Evolutionary conservation across 1,140 invertebrate genomes (phyloP).

Genomic region (Trachymyrmex septentrionalis): DNA sequence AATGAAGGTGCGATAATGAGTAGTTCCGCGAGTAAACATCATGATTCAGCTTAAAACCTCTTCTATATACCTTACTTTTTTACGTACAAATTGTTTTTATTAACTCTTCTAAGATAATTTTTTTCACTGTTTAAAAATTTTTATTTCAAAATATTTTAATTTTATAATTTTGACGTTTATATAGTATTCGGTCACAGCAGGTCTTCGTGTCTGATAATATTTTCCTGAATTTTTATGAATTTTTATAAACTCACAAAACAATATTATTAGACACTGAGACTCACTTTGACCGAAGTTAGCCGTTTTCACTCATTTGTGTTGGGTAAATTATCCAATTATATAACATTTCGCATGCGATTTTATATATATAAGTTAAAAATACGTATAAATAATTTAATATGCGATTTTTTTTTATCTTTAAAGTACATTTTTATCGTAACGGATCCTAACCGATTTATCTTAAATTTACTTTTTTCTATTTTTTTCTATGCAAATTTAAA

Average conservation of each 20-base stretch:
- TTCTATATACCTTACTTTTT: neutral
- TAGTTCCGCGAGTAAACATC: neutral
- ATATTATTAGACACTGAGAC: too few relatives aligned
- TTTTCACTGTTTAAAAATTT: constrained; percentile 7
- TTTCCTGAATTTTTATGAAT: too few relatives aligned
- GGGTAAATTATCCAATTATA: too few relatives aligned
- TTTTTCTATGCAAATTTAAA: neutral
- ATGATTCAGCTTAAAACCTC: neutral
- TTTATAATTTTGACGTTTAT: neutral
- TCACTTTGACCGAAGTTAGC: too few relatives aligned
- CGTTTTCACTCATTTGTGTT: too few relatives aligned
- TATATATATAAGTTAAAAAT: neutral
- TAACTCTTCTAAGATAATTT: neutral
- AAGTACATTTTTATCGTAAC: neutral
- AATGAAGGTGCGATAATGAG: constrained; percentile 29
- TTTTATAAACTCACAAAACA: too few relatives aligned
- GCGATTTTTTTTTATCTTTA: constrained; percentile 1
- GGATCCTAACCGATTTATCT: neutral
- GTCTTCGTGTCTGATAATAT: too few relatives aligned
- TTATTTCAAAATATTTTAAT: neutral
- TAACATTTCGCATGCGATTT: too few relatives aligned
- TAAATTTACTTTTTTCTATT: neutral
- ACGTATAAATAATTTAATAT: neutral
- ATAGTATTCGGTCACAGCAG: too few relatives aligned
- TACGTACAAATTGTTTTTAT: neutral